Evolutionary conservation across 2,797 vertebrate species (phyloP).

Genomic region (Lemur catta): DNA sequence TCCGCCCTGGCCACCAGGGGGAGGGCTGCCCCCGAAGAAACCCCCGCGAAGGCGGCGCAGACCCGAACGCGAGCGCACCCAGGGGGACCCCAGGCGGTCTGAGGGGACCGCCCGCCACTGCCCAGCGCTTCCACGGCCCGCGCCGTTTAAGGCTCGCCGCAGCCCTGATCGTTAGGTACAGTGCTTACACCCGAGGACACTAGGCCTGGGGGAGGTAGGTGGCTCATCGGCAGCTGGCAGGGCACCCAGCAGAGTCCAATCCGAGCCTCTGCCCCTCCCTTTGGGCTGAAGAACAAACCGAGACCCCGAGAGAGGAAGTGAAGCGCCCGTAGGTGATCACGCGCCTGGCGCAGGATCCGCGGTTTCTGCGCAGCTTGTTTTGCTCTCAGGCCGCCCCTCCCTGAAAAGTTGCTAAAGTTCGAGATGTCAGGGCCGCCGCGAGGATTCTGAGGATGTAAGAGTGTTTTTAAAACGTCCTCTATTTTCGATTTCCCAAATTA

Average conservation of each 20-base stretch:
- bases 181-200: background rate
- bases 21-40: background rate
- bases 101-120: background rate
- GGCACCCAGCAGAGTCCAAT: background rate
- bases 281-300: background rate
- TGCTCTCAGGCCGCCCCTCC: background rate
- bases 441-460: background rate
- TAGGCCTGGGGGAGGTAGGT: background rate
- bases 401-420: background rate
- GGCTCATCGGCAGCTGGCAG: background rate
- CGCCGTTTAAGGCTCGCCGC: background rate
- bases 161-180: background rate
- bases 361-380: accelerated
- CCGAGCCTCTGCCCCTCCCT: background rate
- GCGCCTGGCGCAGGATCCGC: background rate
- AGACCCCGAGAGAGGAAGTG: background rate
- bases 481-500: slow-evolving; percentile 19
- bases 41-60: background rate
- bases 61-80: accelerated
- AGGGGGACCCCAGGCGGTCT: background rate
- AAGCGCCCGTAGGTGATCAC: background rate
- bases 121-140: background rate
- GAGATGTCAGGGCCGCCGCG: background rate
- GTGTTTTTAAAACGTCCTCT: background rate
- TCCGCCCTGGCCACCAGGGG: slow-evolving; percentile 27